Base-by-base conservation (phyloP, 2,888 invertebrate species). In the Machimus atricapillus region DNA sequence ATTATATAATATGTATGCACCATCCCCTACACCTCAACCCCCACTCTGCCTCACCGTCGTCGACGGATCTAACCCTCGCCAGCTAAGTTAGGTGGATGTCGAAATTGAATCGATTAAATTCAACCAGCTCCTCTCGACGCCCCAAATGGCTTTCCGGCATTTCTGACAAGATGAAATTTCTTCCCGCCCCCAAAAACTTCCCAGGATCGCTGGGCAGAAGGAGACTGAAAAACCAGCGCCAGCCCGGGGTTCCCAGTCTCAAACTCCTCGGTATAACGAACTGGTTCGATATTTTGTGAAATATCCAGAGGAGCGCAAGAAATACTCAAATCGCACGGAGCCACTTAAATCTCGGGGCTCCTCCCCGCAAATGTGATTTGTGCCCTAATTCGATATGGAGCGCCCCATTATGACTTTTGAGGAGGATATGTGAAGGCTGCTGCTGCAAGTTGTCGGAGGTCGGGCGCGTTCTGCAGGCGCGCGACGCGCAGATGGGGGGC, bases 101-200 rank as follows among this genome's bases (percentile, higher is more conserved):
- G 52, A 79, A 79, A 79, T 79, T 79, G 52, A 79, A 79, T 79
- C 79, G 79, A 79, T 79, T 79, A 79, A 79, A 52, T 79, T 52
- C 79, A 79, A 79, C 79, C 79, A 79, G 31, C 40, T 66, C 27
- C 27, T 66, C 23, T 66, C 27, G 66, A 66, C 66, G 66, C 66
- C n/a, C 31, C 52, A 79, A 79, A 79, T 79, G 52, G 79, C 31
- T 79, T 79, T 23, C 52, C 79, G 27, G 31, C 31, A 79, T 79
- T 27, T 16, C 31, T 27, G 52, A 52, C 52, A 52, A 79, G 46
- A 46, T 52, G 79, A 79, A 52, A 79, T 79, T 46, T 79, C 52
- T 52, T 5, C 37, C 78, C 58, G 8, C n/a, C 58, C 56, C n/a
- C 56, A 37, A 37, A 58, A 5, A 9, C 23, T 34, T 14, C 14